These are phyloP conservation scores for Drosophila yooni DNA, from an alignment of 2,888 invertebrate genomes.

Conservation along the genomic window DNA sequence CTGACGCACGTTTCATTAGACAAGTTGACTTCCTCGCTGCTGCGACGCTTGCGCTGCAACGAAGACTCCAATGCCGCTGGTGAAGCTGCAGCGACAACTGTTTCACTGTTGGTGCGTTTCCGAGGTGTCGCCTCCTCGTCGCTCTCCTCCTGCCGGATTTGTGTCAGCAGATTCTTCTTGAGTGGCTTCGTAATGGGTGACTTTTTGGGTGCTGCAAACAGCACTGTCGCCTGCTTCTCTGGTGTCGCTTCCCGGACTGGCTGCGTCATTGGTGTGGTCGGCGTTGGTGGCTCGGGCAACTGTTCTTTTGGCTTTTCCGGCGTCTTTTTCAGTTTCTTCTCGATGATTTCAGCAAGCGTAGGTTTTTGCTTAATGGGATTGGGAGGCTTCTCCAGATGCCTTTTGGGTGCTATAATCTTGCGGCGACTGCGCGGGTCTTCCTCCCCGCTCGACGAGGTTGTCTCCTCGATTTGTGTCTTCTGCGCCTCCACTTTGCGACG, in stretches of 20 bases:
- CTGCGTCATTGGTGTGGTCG: background rate
- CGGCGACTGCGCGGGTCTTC: slow-evolving; percentile 73
- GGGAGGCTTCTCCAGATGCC: slow-evolving; percentile 53
- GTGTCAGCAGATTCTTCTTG: slow-evolving; percentile 79
- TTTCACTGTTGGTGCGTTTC: slow-evolving; percentile 76
- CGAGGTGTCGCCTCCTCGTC: slow-evolving; percentile 73
- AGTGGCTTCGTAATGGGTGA: slow-evolving; percentile 78
- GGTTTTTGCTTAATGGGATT: slow-evolving; percentile 66
- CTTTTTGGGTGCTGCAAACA: slow-evolving; percentile 66
- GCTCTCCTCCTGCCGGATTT: slow-evolving; percentile 75
- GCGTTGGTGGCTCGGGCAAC: background rate
- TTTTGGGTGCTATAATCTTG: slow-evolving; percentile 71
- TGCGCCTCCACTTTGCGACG: slow-evolving; percentile 83
- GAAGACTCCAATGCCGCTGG: slow-evolving; percentile 28
- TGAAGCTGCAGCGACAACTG: slow-evolving; percentile 20
- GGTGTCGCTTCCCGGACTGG: slow-evolving; percentile 27
- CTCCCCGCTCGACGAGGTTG: slow-evolving; percentile 83
- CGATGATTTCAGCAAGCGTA: slow-evolving; percentile 79
- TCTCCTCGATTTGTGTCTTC: slow-evolving; percentile 74
- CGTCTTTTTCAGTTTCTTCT: slow-evolving; percentile 79
- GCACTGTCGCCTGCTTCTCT: background rate
- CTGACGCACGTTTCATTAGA: slow-evolving; percentile 39
- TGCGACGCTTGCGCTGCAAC: slow-evolving; percentile 79
- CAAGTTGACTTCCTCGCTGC: slow-evolving; percentile 70
- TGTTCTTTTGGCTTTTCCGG: slow-evolving; percentile 57